These are phyloP conservation scores for Dolichomitus sp. DNA, from an alignment of 2,888 invertebrate genomes.

Conservation along the genomic window DNA sequence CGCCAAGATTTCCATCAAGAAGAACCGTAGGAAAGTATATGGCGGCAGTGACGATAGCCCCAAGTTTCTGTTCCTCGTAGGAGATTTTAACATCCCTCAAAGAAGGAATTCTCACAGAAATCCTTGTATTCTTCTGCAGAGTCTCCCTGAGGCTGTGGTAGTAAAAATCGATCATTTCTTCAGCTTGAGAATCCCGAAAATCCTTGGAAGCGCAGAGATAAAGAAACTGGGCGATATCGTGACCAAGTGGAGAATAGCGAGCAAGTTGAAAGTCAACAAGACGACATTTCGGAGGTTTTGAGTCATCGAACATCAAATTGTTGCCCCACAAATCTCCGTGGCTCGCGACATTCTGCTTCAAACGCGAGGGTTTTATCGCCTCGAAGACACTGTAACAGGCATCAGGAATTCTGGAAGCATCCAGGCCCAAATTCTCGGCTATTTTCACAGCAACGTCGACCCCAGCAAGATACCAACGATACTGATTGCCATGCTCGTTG, in stretches of 20 bases:
- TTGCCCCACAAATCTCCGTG: conserved; percentile 90
- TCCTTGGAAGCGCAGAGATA: conserved; percentile 87
- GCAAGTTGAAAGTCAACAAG: conserved; percentile 91
- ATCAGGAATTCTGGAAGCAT: conserved; percentile 65
- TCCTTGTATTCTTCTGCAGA: conserved; percentile 61
- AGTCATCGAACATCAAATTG: conserved; percentile 88
- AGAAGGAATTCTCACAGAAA: conserved; percentile 67
- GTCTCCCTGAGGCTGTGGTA: conserved; percentile 80
- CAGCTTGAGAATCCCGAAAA: conserved; percentile 87
- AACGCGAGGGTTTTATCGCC: conserved; percentile 75
- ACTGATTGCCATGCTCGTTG: conserved; percentile 61
- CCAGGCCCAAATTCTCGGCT: conserved; percentile 74
- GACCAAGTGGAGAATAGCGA: conserved; percentile 89
- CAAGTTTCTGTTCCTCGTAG: conserved; percentile 80
- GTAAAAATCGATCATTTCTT: conserved; percentile 88
- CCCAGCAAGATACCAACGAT: conserved; percentile 74
- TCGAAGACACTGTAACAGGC: conserved; percentile 71
- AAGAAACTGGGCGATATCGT: conserved; percentile 89
- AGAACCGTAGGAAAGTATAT: conserved; percentile 79
- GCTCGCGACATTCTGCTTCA: conserved; percentile 87
- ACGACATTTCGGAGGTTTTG: conserved; percentile 88
- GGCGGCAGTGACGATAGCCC: conserved; percentile 76
- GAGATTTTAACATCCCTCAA: conserved; percentile 77
- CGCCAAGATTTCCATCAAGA: conserved; percentile 73
- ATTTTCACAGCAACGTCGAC: conserved; percentile 72